A percentile compares a stretch with the other conserved stretches of the same genome.
Evolutionary conservation across 2,888 invertebrate species (phyloP).

Genomic region (Patella caerulea): DNA sequence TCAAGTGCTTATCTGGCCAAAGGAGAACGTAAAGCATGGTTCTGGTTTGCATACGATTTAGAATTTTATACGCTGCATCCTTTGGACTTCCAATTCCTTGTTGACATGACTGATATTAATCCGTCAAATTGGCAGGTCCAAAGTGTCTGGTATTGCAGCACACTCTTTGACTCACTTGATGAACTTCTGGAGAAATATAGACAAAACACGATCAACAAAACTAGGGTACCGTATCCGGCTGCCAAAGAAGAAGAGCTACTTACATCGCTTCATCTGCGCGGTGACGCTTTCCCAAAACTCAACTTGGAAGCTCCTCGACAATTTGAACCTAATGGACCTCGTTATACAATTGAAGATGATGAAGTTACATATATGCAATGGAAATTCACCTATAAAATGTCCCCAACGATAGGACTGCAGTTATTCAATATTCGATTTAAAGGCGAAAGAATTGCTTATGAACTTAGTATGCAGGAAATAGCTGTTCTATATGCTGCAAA

Average conservation of each 20-base stretch:
- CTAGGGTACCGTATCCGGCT: slow-evolving; percentile 45
- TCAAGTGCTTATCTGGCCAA: slow-evolving; percentile 53
- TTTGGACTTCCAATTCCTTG: slow-evolving; percentile 62
- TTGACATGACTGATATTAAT: slow-evolving; percentile 52
- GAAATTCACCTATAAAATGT: slow-evolving; percentile 59
- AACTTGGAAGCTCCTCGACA: slow-evolving; percentile 52
- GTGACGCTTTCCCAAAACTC: slow-evolving; percentile 41
- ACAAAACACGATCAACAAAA: slow-evolving; percentile 49
- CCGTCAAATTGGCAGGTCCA: slow-evolving; percentile 55
- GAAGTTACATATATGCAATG: slow-evolving; percentile 62
- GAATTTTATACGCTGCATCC: slow-evolving; percentile 62
- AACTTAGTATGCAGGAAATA: slow-evolving; percentile 67
- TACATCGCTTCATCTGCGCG: slow-evolving; percentile 50
- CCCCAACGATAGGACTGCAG: slow-evolving; percentile 58
- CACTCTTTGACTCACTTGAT: slow-evolving; percentile 48
- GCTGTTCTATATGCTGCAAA: slow-evolving; percentile 63
- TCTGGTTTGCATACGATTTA: slow-evolving; percentile 58
- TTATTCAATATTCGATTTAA: slow-evolving; percentile 57
- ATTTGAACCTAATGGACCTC: slow-evolving; percentile 56
- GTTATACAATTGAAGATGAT: slow-evolving; percentile 56
- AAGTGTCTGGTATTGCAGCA: slow-evolving; percentile 58
- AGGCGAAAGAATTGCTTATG: slow-evolving; percentile 64
- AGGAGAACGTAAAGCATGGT: slow-evolving; percentile 60
- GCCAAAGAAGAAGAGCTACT: slow-evolving; percentile 37
- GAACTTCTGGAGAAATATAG: slow-evolving; percentile 49